Base-by-base conservation (phyloP, 2,888 invertebrate species). In the Hoplodrina blanda region DNA sequence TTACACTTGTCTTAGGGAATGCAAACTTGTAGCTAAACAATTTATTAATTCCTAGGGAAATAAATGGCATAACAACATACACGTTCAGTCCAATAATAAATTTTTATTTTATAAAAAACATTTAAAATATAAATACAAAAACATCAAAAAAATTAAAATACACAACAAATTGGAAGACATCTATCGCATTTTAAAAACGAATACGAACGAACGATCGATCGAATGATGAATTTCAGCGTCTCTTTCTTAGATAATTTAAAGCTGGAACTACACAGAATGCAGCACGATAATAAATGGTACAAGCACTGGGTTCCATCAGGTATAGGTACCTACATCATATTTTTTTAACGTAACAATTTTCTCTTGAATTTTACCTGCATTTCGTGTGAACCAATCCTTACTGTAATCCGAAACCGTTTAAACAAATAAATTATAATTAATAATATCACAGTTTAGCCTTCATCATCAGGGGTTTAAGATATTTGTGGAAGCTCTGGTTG, bases 391-490 rank as follows among this genome's bases (percentile, higher is more conserved):
- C 25, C 15, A 57, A 10, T 33, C 19, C 4, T 17, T 52, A 52
- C 19, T 8, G 6, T 37, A 66, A 33, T 78, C 78, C 60, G 17
- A 37, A 69, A 69, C 60, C 62, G 8, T 46, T n/a, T 49, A 41
- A 44, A 44, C 19, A 13, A 17, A 57, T 62, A 10, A 65, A 52
- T 41, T 61, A 54, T 8, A 61, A 50, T 8, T 68, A 13, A 17
- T 54, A 53, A 64, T 73, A 89, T 96, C 96, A 98, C 87, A 98
- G 93, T 85, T 97, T 97, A 17, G 98, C 96, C 88, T 97, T 97
- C 88, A 97, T 93, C 84, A 89, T 89, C 74, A 98, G 96, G 0
- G 98, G 98, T 85, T 98, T 98, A 44, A 98, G 95, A 89, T 98
- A 97, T 74, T 97, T 96, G 75, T 97, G 95, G 92, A 97, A 98